Base-by-base conservation (phyloP, 2,888 invertebrate species). In the Dolomedes plantarius region DNA sequence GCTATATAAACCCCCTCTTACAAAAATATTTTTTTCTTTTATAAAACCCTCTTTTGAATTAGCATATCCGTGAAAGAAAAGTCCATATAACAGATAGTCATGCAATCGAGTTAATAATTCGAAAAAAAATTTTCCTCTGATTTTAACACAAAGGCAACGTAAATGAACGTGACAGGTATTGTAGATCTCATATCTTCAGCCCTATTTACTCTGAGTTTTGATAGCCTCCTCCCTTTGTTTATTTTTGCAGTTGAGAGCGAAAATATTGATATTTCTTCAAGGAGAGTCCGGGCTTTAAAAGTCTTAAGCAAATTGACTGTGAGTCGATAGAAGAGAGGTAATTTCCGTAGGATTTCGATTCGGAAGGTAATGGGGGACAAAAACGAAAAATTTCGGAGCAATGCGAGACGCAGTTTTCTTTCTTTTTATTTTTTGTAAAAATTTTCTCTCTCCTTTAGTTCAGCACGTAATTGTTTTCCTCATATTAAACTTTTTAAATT, bases 151-250 rank as follows among this genome's bases (percentile, higher is more conserved):
- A 76, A 82, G 75, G 71, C 69, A 41, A 27, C 19, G 50, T 82
- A 82, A 82, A 82, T 82, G 82, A 72, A 83, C 76, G 76, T 50
- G 83, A 83, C 83, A 83, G 76, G 72, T 76, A 72, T 71, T 77
- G 72, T 56, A 41, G 56, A 67, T 41, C 36, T 39, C 65, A 56
- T 36, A 64, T 36, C 27, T 29, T 28, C 62, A 28, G 28, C 19
- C 16, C 71, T 72, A 83, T 77, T 77, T 72, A 72, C 72, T 32
- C 65, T 39, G 64, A 32, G 62, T 36, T 64, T 46, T n/a, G 23
- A 69, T 19, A 65, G 65, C 16, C 39, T 39, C 36, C 16, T 7
- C 19, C 23, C 7, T 39, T 32, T 64, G 56, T 41, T 75, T 75
- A 36, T 75, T 64, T 68, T 23, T 13, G 41, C 41, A 16, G 27